Evolutionary conservation across 2,888 invertebrate species (phyloP), one percentile per base, ranked within the genome.

Genomic region (Habroteleia sp.): DNA sequence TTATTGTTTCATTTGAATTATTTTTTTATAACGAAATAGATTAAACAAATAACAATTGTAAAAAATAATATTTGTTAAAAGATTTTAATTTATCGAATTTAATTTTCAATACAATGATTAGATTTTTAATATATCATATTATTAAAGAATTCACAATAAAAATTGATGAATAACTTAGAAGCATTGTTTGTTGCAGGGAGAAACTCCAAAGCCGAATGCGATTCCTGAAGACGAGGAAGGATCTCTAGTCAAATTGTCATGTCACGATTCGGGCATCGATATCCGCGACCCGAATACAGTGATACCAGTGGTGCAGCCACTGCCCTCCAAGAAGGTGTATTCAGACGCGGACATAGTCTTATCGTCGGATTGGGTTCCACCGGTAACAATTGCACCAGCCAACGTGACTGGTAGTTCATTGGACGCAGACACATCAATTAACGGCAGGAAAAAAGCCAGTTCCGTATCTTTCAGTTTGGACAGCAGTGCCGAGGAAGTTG

Each of bases 181-280:
- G n/a, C n/a, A n/a, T n/a, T n/a, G n/a, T n/a, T n/a, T 27, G 63
- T 63, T 74, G 29, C 14, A 86, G 88, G 77, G 83, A 74, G 88
- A 88, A 62, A 73, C 85, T 39, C 69, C 82, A 33, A 88, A 87
- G 77, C 82, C 86, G 20, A 84, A 85, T 75, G 82, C 82, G 48
- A 88, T 87, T 79, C 84, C 89, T 77, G 90, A 85, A 80, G 91
- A 88, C 60, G 91, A 91, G 83, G 92, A 92, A 81, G 91, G 91
- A 79, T 92, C 93, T 87, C 91, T 95, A 85, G 93, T 93, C 82
- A 95, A 95, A 89, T 93, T 94, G 81, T 94, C 95, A 82, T 95
- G 95, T 90, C 95, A 96, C 89, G 96, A 96, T 90, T 96, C 96
- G 6, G 96, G 96, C 81, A 96, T 96, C 84, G 96, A 96, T 89